phyloP scores from a whole-genome alignment of 2,888 invertebrate species.

The Lepidocyrtinus sp. region DNA sequence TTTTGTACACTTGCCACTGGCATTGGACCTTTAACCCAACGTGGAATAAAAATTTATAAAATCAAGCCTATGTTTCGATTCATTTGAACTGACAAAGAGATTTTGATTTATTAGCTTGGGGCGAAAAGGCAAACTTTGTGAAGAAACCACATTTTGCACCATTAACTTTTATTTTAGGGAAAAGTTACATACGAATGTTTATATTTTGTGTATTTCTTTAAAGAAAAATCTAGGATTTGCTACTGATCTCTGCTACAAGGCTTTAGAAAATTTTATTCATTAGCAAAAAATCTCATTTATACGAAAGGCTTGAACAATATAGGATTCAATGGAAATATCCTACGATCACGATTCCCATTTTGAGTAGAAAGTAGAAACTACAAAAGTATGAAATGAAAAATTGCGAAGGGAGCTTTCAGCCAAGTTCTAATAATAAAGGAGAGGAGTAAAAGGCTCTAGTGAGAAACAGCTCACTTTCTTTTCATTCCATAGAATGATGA shows the following conservation, averaged over 20 bases:
- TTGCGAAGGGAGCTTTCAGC: background rate
- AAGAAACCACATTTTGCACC: too few relatives aligned
- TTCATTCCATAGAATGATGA: background rate
- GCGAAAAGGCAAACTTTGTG: too few relatives aligned
- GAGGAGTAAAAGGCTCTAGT: too few relatives aligned
- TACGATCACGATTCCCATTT: background rate
- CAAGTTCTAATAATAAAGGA: constrained; percentile 1
- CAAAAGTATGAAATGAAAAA: constrained; percentile 6
- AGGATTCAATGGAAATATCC: background rate
- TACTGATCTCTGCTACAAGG: background rate
- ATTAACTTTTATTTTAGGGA: background rate
- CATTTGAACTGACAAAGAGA: too few relatives aligned
- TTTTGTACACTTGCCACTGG: too few relatives aligned
- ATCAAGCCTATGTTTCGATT: background rate
- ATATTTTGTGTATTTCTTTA: background rate
- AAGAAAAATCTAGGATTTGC: background rate
- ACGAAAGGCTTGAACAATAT: background rate
- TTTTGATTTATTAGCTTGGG: constrained; percentile 3
- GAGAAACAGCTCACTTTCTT: background rate
- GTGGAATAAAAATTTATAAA: too few relatives aligned
- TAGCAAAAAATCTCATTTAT: background rate
- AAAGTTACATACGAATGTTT: background rate
- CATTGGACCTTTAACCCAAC: too few relatives aligned
- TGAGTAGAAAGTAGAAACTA: background rate
- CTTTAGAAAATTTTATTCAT: constrained; percentile 1